A percentile compares a stretch with the other conserved stretches of the same genome.
Evolutionary conservation across 2,888 invertebrate genomes (phyloP).

Genomic region (Papilio protenor): DNA sequence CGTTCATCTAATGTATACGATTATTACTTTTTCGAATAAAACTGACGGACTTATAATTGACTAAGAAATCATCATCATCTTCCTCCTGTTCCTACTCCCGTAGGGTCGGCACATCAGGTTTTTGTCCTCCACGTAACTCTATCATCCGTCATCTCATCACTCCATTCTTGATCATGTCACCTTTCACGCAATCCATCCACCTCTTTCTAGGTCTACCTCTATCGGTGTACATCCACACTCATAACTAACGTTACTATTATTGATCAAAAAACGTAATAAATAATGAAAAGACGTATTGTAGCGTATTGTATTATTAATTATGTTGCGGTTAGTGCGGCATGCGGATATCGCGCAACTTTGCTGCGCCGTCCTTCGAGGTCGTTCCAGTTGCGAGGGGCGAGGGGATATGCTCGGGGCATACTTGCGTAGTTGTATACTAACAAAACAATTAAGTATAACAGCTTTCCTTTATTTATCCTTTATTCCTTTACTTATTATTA

Average conservation of each 20-base stretch:
- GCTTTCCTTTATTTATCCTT: background rate
- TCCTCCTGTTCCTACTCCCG: too few species aligned
- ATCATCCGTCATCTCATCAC: too few species aligned
- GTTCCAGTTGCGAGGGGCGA: constrained; percentile 62
- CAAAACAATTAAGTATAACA: background rate
- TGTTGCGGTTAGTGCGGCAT: constrained; percentile 64
- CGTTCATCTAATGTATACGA: background rate
- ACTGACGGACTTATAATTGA: background rate
- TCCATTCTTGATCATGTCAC: too few species aligned
- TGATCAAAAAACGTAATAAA: background rate
- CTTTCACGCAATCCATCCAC: too few species aligned
- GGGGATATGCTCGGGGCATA: constrained; percentile 38
- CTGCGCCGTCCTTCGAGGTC: constrained; percentile 73
- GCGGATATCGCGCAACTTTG: constrained; percentile 78
- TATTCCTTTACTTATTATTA: background rate
- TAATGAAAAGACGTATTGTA: background rate
- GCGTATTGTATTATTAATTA: constrained; percentile 46
- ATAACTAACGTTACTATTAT: background rate
- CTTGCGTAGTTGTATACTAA: constrained; percentile 36
- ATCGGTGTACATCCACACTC: too few species aligned
- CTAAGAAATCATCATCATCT: too few species aligned
- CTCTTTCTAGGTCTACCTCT: too few species aligned
- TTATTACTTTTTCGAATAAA: background rate
- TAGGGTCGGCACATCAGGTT: too few species aligned
- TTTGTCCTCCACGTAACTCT: too few species aligned